Base-by-base conservation (phyloP, 2,113 vertebrate species). In the Tragulus kanchil region DNA sequence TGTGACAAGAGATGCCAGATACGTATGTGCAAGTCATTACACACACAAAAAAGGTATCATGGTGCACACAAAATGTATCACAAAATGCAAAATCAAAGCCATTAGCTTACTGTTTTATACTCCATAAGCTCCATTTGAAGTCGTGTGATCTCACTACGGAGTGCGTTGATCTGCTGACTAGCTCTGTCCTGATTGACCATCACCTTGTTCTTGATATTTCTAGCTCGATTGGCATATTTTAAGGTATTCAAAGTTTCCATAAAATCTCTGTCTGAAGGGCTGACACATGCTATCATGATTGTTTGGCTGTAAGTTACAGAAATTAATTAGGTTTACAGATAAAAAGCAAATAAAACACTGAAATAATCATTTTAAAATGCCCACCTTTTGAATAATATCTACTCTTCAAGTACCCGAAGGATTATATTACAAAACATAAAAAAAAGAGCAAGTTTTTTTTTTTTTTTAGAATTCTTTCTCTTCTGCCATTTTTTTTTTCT, bases 141-240 rank as follows among this genome's bases (percentile, higher is more conserved):
- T 1, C 99, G 99, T 0, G 99, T 98, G 64, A 99, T 99, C 98
- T 99, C 99, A 0, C 99, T 99, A 50, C 99, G 99, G 90, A 99
- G 98, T 17, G 99, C 98, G 45, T 99, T 99, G 97, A 99, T 99
- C 98, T 99, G 99, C 64, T 99, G 99, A 86, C 99, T 99, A 82
- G 99, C 99, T 94, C 98, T 98, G 90, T 99, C 99, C 97, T 99
- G 99, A 98, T 99, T 99, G 96, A 99, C 99, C 99, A 99, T 93
- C 97, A 99, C 99, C 94, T 99, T 99, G 98, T 99, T 99, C 98
- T 99, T 99, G 97, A 99, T 99, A 98, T 99, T 99, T 28, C 99
- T 98, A 0, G 99, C 99, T 15, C 99, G 98, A 97, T 99, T 99
- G 56, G 99, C 99, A 2, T 99, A 99, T 95, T 99, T 99, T 0